phyloP scores from a whole-genome alignment of 2,888 invertebrate species.

The Gymnosoma rotundatum region DNA sequence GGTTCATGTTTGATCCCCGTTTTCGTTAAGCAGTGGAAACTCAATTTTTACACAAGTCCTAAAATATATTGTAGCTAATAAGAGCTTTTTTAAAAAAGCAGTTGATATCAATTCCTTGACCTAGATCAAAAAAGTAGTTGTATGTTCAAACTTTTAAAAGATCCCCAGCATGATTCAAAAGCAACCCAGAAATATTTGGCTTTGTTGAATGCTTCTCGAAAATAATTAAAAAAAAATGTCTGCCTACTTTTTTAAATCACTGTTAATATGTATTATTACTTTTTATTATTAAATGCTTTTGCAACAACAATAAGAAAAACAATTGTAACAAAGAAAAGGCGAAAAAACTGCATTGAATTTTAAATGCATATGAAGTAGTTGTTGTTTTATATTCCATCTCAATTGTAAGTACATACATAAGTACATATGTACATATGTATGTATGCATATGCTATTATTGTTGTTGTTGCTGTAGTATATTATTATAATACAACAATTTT shows the following conservation, averaged over 20 bases:
- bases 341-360: slow-evolving; percentile 43
- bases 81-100: no score
- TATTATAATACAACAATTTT: slow-evolving; percentile 6
- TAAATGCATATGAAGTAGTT: slow-evolving; percentile 10
- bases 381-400: slow-evolving; percentile 44
- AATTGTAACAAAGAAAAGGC: slow-evolving; percentile 25
- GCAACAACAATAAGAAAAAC: slow-evolving; percentile 14
- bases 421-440: background rate
- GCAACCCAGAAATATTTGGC: no score
- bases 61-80: no score
- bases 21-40: no score
- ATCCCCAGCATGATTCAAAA: no score
- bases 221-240: background rate
- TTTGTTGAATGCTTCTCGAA: background rate
- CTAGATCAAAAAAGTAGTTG: no score
- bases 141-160: no score
- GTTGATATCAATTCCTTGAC: no score
- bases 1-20: no score
- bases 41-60: no score
- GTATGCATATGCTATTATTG: background rate
- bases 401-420: background rate
- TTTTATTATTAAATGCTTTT: slow-evolving; percentile 25
- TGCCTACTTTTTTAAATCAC: slow-evolving; percentile 4
- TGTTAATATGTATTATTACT: background rate
- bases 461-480: slow-evolving; percentile 14